Conservation (phyloP, 2,888 invertebrate genomes). For the Drosophila anomelani region DNA sequence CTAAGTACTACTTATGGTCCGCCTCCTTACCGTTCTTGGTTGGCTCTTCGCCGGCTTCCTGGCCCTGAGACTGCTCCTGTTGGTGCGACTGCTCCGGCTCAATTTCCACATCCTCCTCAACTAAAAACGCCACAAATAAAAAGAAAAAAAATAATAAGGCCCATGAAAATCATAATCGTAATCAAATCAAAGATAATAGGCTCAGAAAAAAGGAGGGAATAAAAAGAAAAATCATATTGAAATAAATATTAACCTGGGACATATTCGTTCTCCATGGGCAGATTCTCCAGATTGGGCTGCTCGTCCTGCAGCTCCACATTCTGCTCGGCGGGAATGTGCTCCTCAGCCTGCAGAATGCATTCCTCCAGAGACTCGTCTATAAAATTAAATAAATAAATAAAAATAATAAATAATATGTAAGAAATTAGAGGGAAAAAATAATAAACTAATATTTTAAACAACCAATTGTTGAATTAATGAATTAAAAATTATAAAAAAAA, state of each 20-base stretch:
- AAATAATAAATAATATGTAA: conserved; percentile 44
- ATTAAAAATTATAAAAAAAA: neutral
- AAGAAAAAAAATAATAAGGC: conserved; percentile 48
- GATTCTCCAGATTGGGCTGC: conserved; percentile 72
- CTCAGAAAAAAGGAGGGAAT: conserved; percentile 8
- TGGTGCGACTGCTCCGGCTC: conserved; percentile 61
- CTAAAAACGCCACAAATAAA: conserved; percentile 59
- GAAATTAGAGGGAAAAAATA: conserved; percentile 6
- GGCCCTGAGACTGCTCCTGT: conserved; percentile 50
- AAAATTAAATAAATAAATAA: conserved; percentile 41
- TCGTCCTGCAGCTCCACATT: conserved; percentile 83
- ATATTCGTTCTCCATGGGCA: conserved; percentile 68
- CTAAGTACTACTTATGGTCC: conserved; percentile 53
- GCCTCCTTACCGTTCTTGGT: conserved; percentile 81
- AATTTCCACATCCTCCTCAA: conserved; percentile 67
- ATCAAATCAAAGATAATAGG: conserved; percentile 34
- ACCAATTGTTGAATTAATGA: neutral
- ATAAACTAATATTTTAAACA: neutral
- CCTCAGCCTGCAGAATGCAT: conserved; percentile 87
- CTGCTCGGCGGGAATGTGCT: conserved; percentile 84
- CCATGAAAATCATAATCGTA: conserved; percentile 54
- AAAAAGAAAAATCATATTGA: neutral
- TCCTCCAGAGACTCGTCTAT: conserved; percentile 88
- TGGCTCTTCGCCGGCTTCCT: conserved; percentile 24
- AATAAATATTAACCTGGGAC: conserved; percentile 66